These are phyloP conservation scores for Ibidorhyncha struthersii DNA, from an alignment of 2,113 vertebrate genomes.

Conservation along the genomic window DNA sequence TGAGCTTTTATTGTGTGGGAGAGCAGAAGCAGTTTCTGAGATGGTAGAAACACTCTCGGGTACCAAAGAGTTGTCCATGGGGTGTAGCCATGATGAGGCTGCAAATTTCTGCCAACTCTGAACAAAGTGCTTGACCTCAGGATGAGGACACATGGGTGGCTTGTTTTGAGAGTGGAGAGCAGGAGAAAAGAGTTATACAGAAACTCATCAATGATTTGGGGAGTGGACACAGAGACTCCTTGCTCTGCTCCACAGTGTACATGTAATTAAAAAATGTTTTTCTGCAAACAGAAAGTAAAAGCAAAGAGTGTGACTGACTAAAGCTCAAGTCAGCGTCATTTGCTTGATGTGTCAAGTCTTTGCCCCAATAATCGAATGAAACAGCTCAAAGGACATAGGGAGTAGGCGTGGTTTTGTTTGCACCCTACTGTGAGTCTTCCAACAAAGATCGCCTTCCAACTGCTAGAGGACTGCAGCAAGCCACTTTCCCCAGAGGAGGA, in stretches of 20 bases:
- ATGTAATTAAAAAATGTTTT: not conserved
- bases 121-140: not conserved
- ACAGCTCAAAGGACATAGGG: not conserved
- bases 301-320: not conserved
- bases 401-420: not conserved
- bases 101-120: not conserved
- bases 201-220: not conserved
- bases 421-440: not conserved
- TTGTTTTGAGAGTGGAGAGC: not conserved
- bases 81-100: not conserved
- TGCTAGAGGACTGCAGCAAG: not conserved
- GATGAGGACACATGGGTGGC: no score
- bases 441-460: accelerated
- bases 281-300: not conserved
- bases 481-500: not conserved
- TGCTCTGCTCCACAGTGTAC: accelerated
- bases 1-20: not conserved
- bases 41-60: not conserved
- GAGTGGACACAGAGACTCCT: not conserved
- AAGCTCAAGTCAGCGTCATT: not conserved
- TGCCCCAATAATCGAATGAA: not conserved
- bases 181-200: not conserved
- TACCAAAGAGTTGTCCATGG: not conserved
- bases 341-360: not conserved
- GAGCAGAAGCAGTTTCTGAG: not conserved